These are phyloP conservation scores for Octopus bimaculoides DNA, from an alignment of 1,140 invertebrate species.

Conservation along the genomic window DNA sequence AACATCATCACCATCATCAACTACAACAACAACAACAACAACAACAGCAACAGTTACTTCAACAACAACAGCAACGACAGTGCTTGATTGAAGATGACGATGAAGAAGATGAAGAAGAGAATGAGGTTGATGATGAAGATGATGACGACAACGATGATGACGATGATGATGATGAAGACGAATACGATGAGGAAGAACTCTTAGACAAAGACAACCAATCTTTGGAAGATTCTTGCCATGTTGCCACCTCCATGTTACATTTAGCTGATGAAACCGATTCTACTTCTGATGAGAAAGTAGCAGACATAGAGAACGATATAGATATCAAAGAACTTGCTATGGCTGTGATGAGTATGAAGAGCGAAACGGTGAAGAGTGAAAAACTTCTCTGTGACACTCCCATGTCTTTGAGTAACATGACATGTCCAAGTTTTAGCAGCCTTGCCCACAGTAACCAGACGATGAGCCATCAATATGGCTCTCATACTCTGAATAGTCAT, in stretches of 20 bases:
- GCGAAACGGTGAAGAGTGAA: not conserved
- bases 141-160: not conserved
- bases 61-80: not conserved
- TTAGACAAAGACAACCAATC: not conserved
- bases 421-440: not conserved
- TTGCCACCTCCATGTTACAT: not conserved
- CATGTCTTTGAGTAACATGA: no score
- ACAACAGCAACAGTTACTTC: not conserved
- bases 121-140: not conserved
- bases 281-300: not conserved
- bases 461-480: not conserved
- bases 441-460: not conserved
- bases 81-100: not conserved
- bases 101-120: not conserved
- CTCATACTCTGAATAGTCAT: not conserved
- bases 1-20: not conserved
- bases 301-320: not conserved
- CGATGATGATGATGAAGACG: not conserved
- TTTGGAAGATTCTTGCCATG: not conserved
- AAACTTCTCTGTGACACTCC: not conserved
- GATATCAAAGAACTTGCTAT: constrained; percentile 3
- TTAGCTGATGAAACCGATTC: not conserved
- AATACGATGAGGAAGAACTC: not conserved
- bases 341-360: constrained; percentile 13
- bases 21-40: not conserved